Evolutionary conservation across 2,113 vertebrate species (phyloP).

Genomic region (Philantomba maxwellii): DNA sequence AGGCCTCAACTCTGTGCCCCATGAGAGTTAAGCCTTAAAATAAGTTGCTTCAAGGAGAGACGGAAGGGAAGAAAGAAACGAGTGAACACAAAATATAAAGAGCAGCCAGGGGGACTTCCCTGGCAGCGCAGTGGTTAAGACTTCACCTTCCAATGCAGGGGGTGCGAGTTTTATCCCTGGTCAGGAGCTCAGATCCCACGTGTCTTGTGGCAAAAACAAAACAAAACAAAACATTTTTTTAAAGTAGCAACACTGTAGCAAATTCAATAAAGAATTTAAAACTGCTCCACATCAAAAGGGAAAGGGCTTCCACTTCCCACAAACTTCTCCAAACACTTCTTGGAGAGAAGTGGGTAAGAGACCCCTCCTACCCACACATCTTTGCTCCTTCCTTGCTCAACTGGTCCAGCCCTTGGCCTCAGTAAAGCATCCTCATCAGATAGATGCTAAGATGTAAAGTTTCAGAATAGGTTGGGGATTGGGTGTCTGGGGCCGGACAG

Average conservation of each 20-base stretch:
- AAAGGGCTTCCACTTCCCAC: background rate
- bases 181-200: background rate
- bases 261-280: background rate
- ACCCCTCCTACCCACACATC: background rate
- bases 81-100: background rate
- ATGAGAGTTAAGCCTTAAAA: background rate
- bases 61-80: background rate
- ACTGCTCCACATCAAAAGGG: background rate
- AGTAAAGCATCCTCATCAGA: background rate
- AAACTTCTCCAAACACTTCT: background rate
- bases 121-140: background rate
- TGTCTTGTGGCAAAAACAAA: background rate
- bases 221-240: background rate
- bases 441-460: background rate
- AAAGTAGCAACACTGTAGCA: background rate
- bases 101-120: background rate
- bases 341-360: background rate
- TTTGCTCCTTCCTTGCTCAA: background rate
- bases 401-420: background rate
- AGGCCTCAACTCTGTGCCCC: background rate
- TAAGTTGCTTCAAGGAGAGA: background rate
- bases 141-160: background rate
- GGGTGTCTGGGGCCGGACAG: background rate
- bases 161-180: background rate
- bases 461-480: background rate